Evolutionary conservation across 2,113 vertebrate species (phyloP).

Genomic region (Ranitomeya imitator): DNA sequence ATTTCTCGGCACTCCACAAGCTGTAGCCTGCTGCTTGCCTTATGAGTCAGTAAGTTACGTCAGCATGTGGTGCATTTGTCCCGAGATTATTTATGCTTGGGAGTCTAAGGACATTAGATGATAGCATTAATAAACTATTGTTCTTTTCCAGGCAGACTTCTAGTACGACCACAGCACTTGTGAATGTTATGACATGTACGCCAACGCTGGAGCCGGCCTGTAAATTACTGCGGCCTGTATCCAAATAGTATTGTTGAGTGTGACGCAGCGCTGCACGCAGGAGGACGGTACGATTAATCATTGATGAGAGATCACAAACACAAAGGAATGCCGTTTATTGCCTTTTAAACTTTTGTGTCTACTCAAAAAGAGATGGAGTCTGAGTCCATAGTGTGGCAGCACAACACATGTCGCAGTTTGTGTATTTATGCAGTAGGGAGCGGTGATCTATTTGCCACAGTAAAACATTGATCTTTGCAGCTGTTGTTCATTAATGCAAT

Average conservation of each 20-base stretch:
- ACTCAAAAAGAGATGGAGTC: not conserved
- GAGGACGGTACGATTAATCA: conserved; percentile 29
- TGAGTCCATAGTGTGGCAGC: conserved; percentile 24
- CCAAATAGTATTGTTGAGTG: not conserved
- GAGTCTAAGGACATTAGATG: not conserved
- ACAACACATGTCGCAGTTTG: not conserved
- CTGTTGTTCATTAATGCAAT: conserved; percentile 35
- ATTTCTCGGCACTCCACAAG: not conserved
- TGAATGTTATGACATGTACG: conserved; percentile 47
- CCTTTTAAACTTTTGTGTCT: conserved; percentile 24
- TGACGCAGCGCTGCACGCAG: not conserved
- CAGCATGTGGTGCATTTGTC: conserved; percentile 2
- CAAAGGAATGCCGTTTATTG: conserved; percentile 8
- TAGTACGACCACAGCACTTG: conserved; percentile 17
- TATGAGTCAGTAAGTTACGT: not conserved
- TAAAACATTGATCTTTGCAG: conserved; percentile 19
- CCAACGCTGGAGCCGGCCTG: not conserved
- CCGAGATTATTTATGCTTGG: conserved; percentile 19
- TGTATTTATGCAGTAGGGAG: conserved; percentile 38
- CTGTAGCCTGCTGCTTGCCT: not conserved
- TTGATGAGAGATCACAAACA: conserved; percentile 18
- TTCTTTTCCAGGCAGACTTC: not conserved
- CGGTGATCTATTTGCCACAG: conserved; percentile 12
- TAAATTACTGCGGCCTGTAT: conserved; percentile 21
- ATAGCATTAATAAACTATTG: not conserved